These are phyloP conservation scores for Phocoena phocoena DNA, from an alignment of 2,113 vertebrate species.

Conservation along the genomic window DNA sequence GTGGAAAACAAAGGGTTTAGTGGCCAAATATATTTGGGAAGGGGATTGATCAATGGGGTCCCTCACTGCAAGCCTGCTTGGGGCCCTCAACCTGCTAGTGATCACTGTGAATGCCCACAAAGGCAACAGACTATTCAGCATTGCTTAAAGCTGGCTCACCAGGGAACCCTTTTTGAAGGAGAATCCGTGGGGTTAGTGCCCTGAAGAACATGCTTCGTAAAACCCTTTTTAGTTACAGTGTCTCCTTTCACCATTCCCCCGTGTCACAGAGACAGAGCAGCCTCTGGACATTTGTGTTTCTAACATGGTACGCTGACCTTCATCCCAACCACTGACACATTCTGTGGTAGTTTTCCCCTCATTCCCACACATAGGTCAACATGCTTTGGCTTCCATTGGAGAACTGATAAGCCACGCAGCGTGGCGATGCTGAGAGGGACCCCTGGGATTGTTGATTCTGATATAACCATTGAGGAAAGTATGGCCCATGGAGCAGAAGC, in stretches of 20 bases:
- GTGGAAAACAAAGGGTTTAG: neutral
- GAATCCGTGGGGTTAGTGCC: neutral
- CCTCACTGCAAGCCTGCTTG: neutral
- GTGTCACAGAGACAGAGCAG: neutral
- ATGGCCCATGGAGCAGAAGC: neutral
- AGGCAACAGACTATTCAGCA: rapidly evolving
- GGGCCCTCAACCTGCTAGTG: neutral
- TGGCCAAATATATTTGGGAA: neutral
- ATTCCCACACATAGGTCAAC: neutral
- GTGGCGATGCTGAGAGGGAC: neutral
- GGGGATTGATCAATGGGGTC: neutral
- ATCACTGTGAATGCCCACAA: neutral
- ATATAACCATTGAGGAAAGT: neutral
- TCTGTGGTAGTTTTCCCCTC: neutral
- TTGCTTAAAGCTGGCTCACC: neutral
- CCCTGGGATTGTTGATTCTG: neutral
- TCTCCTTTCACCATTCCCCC: neutral
- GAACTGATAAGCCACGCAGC: neutral
- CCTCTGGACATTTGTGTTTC: neutral
- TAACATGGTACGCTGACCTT: neutral
- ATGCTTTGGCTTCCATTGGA: neutral
- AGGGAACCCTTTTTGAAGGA: neutral
- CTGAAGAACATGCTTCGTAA: neutral
- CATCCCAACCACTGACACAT: neutral
- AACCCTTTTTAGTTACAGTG: neutral